phyloP scores from a whole-genome alignment of 2,113 vertebrate species.

The Pterophyllum scalare region DNA sequence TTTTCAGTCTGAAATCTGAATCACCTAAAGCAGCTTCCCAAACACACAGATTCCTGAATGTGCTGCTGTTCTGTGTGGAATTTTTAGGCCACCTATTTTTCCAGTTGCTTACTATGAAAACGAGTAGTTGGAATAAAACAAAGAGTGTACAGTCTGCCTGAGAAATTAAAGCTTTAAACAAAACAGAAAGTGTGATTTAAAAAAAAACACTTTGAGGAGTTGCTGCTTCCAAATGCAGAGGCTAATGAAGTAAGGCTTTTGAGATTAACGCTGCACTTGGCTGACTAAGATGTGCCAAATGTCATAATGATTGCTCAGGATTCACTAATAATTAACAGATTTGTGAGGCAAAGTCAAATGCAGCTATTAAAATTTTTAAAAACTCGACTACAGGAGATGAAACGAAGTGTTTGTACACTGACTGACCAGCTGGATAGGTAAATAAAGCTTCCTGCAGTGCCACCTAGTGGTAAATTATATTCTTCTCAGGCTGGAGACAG shows the following conservation, averaged over 20 bases:
- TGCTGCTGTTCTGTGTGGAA: constrained; percentile 21
- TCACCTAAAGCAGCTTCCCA: constrained; percentile 44
- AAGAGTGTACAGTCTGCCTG: background rate
- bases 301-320: background rate
- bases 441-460: constrained; percentile 15
- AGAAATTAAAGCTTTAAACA: background rate
- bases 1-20: constrained; percentile 33
- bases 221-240: background rate
- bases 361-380: background rate
- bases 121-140: background rate
- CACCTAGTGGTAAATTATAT: constrained; percentile 42
- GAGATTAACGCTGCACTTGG: background rate
- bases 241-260: background rate
- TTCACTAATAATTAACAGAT: background rate
- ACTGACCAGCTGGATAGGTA: background rate
- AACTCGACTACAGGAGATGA: background rate
- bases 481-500: background rate
- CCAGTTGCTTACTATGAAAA: background rate
- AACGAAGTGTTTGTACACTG: too few relatives aligned
- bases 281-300: background rate
- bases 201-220: background rate
- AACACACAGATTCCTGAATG: constrained; percentile 46
- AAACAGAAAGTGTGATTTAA: accelerated
- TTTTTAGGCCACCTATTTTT: constrained; percentile 3
- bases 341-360: background rate